Conservation (phyloP, 2,113 vertebrate species). For the Phycodurus eques region DNA sequence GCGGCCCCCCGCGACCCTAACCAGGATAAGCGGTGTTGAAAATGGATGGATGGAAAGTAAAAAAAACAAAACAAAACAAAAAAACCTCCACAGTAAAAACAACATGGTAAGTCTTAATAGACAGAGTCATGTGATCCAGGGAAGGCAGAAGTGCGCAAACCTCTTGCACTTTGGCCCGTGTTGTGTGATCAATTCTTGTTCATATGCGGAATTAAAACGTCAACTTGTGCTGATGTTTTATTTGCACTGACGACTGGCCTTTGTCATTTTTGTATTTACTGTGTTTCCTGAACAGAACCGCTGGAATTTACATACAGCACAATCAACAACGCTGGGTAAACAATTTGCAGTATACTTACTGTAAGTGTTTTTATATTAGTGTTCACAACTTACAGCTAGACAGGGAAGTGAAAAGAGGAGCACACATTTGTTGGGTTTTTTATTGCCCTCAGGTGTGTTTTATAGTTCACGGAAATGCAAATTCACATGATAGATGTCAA, state of each 20-base stretch:
- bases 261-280: slow-evolving; percentile 51
- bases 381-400: slow-evolving; percentile 51
- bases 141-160: not conserved
- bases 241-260: slow-evolving; percentile 31
- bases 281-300: slow-evolving; percentile 46
- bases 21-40: too few species aligned
- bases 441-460: not conserved
- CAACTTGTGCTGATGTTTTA: slow-evolving; percentile 15
- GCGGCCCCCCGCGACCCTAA: too few species aligned
- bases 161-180: not conserved
- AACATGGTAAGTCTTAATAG: not conserved
- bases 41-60: not conserved
- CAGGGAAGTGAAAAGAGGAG: slow-evolving; percentile 53
- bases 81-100: not conserved
- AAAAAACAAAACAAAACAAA: too few species aligned
- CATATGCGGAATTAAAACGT: slow-evolving; percentile 8
- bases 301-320: slow-evolving; percentile 41
- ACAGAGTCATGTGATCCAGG: not conserved
- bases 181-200: not conserved
- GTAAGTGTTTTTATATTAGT: slow-evolving; percentile 50
- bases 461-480: too few species aligned
- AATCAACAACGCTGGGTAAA: slow-evolving; percentile 33
- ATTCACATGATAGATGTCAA: too few species aligned
- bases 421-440: slow-evolving; percentile 20
- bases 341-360: slow-evolving; percentile 13